A percentile compares a stretch with the other conserved stretches of the same genome.
Evolutionary conservation across 2,797 vertebrate species (phyloP).

Genomic region (Argentina silus): DNA sequence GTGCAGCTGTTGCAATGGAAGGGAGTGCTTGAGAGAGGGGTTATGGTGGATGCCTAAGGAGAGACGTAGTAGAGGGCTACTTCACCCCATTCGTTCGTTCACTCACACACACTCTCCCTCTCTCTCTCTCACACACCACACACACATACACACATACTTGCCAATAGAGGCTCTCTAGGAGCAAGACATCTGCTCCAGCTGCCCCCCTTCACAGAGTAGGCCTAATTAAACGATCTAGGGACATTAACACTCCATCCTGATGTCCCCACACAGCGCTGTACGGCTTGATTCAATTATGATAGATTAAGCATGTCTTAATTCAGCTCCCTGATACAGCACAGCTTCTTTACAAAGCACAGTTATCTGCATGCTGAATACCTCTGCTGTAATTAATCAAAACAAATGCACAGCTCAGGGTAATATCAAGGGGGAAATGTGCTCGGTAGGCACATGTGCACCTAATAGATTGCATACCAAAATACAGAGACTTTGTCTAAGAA

Average conservation of each 20-base stretch:
- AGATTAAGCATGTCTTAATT: slow-evolving; percentile 61
- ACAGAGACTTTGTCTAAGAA: not conserved
- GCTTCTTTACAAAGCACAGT: slow-evolving; percentile 37
- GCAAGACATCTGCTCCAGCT: slow-evolving; percentile 54
- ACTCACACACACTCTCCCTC: slow-evolving; percentile 5
- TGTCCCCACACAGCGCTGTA: slow-evolving; percentile 41
- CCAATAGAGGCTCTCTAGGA: slow-evolving; percentile 37
- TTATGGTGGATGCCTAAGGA: slow-evolving; percentile 24
- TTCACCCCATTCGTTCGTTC: slow-evolving; percentile 23
- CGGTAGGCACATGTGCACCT: slow-evolving; percentile 35
- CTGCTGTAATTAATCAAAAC: slow-evolving; percentile 58
- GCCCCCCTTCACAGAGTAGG: slow-evolving; percentile 47
- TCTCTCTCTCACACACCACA: not conserved
- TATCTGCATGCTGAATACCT: slow-evolving; percentile 24
- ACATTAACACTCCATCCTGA: slow-evolving; percentile 46
- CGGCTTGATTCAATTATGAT: slow-evolving; percentile 62
- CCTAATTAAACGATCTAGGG: slow-evolving; percentile 64
- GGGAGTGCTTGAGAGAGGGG: slow-evolving; percentile 5
- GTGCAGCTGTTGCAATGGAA: slow-evolving; percentile 42
- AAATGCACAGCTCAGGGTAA: slow-evolving; percentile 39
- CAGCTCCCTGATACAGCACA: slow-evolving; percentile 38
- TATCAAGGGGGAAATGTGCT: slow-evolving; percentile 31
- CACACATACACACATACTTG: slow-evolving; percentile 33
- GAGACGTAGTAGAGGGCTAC: slow-evolving; percentile 28
- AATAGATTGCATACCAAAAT: slow-evolving; percentile 20